Conservation (phyloP, 2,797 vertebrate species). For the Spinibarbus caldwelli region DNA sequence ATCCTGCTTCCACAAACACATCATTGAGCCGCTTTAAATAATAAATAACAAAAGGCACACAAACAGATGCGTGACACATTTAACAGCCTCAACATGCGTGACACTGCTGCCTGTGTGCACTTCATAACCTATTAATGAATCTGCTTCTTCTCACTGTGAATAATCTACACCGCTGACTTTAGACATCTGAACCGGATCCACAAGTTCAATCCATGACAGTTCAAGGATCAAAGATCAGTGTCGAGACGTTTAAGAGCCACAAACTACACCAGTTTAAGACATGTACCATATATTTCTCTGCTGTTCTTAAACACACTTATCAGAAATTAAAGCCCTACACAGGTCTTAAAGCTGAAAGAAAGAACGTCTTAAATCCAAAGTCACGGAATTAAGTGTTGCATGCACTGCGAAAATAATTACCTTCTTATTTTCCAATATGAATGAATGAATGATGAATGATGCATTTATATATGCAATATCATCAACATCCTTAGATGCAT, state of each 20-base stretch:
- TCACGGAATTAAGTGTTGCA: too few species aligned
- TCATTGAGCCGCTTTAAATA: constrained; percentile 23
- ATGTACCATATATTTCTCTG: too few species aligned
- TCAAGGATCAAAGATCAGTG: constrained; percentile 22
- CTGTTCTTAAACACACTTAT: not conserved
- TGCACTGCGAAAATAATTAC: too few species aligned
- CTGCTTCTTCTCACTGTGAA: constrained; percentile 46
- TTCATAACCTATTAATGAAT: constrained; percentile 29
- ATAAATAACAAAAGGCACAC: constrained; percentile 20
- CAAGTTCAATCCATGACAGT: too few species aligned
- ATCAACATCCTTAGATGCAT: too few species aligned
- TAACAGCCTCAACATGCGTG: not conserved
- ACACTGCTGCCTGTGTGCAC: constrained; percentile 22
- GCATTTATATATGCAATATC: too few species aligned
- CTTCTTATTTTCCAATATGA: too few species aligned
- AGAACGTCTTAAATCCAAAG: too few species aligned
- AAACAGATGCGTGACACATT: constrained; percentile 22
- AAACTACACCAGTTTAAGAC: not conserved
- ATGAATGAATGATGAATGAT: too few species aligned
- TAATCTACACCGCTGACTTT: constrained; percentile 35
- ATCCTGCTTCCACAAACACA: constrained; percentile 26
- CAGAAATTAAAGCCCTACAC: not conserved
- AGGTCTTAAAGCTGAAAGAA: too few species aligned
- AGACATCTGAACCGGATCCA: constrained; percentile 2
- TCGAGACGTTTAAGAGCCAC: not conserved